A percentile compares a stretch with the other conserved stretches of the same genome.
Evolutionary conservation across 2,888 invertebrate genomes (phyloP).

Genomic region (Oscheius onirici): DNA sequence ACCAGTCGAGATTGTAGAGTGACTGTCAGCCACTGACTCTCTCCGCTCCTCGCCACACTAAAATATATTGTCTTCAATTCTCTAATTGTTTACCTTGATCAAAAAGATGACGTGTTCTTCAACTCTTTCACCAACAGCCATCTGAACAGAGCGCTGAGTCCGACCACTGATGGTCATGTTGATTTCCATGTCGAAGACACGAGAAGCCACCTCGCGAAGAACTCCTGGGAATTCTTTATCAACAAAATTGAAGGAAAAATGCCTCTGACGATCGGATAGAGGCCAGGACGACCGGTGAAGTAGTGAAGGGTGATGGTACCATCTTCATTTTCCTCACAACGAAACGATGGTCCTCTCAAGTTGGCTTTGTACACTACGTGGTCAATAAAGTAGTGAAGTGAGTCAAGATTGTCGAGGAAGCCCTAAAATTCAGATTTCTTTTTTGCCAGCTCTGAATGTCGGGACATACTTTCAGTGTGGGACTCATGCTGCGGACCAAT

Average conservation of each 20-base stretch:
- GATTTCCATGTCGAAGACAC: conserved; percentile 89
- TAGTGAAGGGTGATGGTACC: conserved; percentile 90
- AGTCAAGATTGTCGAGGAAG: conserved; percentile 93
- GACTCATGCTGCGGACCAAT: conserved; percentile 59
- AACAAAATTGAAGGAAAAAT: background rate
- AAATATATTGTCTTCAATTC: no score
- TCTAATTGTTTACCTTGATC: no score
- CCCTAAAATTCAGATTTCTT: conserved; percentile 74
- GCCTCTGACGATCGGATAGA: conserved; percentile 87
- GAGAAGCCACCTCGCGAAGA: conserved; percentile 93
- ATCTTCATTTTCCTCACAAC: conserved; percentile 88
- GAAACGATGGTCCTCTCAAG: conserved; percentile 82
- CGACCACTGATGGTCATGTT: conserved; percentile 87
- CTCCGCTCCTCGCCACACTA: conserved; percentile 8
- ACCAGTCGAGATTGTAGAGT: background rate
- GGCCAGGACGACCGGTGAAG: conserved; percentile 90
- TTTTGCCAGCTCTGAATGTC: background rate
- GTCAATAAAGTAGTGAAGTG: conserved; percentile 78
- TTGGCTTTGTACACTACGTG: conserved; percentile 64
- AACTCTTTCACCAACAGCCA: conserved; percentile 50
- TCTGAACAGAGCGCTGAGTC: conserved; percentile 77
- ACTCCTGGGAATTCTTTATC: conserved; percentile 78
- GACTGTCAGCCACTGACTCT: conserved; percentile 20
- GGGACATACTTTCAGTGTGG: conserved; percentile 58
- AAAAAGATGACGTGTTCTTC: conserved; percentile 62